These are phyloP conservation scores for Temnothorax curvispinosus DNA, from an alignment of 1,140 invertebrate species.

Conservation along the genomic window DNA sequence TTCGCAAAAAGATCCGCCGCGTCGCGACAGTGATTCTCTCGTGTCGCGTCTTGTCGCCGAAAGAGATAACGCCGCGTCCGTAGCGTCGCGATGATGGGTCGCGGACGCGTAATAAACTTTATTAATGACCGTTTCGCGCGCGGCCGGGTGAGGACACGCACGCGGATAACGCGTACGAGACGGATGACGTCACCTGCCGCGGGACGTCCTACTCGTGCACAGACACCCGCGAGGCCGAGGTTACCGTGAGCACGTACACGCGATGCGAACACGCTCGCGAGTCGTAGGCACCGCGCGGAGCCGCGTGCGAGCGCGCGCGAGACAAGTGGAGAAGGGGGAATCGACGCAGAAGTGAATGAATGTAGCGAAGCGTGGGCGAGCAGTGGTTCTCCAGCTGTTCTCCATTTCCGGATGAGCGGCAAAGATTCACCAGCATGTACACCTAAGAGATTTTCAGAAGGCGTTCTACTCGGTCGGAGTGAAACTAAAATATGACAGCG, in stretches of 20 bases:
- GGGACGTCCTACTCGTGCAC: constrained; percentile 54
- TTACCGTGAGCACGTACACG: constrained; percentile 55
- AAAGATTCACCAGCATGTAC: background rate
- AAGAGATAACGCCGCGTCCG: constrained; percentile 30
- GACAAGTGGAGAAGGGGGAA: constrained; percentile 52
- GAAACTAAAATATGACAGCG: background rate
- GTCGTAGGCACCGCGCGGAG: constrained; percentile 56
- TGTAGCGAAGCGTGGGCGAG: constrained; percentile 80
- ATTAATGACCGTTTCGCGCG: constrained; percentile 70
- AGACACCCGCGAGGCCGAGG: constrained; percentile 52
- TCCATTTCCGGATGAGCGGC: background rate
- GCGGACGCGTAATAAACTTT: constrained; percentile 71
- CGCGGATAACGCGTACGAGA: constrained; percentile 66
- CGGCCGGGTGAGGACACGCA: constrained; percentile 43
- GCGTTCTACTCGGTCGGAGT: background rate
- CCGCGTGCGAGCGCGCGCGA: constrained; percentile 41
- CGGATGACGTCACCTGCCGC: constrained; percentile 77
- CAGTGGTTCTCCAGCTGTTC: constrained; percentile 71
- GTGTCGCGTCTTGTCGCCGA: background rate
- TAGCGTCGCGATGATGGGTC: constrained; percentile 1
- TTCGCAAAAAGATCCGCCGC: background rate
- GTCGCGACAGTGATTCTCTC: constrained; percentile 11
- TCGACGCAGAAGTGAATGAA: constrained; percentile 81
- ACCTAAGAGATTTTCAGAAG: background rate
- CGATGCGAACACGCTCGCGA: constrained; percentile 65